These are phyloP conservation scores for Clunio marinus DNA, from an alignment of 2,888 invertebrate species.

Conservation along the genomic window DNA sequence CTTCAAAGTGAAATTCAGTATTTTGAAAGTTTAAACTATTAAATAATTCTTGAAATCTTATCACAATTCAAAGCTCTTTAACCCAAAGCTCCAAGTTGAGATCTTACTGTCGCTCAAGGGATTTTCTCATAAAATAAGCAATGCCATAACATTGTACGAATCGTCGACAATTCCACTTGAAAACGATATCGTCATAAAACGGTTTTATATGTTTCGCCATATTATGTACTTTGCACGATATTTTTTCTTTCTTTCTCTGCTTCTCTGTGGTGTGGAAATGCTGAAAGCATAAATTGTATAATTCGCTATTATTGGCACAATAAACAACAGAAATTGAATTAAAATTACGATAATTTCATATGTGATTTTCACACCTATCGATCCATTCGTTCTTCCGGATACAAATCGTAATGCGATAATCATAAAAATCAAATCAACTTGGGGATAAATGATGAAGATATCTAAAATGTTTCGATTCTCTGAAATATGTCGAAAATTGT, in stretches of 20 bases:
- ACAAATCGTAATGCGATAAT: background rate
- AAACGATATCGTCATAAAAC: conserved; percentile 22
- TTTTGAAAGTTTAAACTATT: too few relatives aligned
- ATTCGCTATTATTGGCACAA: conserved; percentile 37
- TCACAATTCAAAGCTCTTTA: background rate
- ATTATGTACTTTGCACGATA: background rate
- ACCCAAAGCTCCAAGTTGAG: background rate
- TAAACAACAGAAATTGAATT: conserved; percentile 37
- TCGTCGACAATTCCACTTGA: conserved; percentile 2
- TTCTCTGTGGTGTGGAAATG: background rate
- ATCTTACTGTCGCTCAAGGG: background rate
- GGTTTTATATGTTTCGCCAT: conserved; percentile 22
- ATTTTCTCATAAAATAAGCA: conserved; percentile 22
- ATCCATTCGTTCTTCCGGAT: conserved; percentile 10
- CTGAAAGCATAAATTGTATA: conserved; percentile 32
- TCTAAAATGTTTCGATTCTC: too few relatives aligned
- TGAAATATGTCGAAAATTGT: too few relatives aligned
- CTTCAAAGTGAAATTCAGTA: too few relatives aligned
- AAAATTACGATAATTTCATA: conserved; percentile 36
- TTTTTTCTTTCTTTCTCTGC: background rate
- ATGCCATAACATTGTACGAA: conserved; percentile 21
- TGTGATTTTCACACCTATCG: conserved; percentile 31
- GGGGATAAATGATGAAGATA: background rate
- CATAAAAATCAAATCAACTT: conserved; percentile 20
- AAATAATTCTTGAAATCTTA: background rate